Conservation (phyloP, 2,888 invertebrate genomes). For the Hymenopus coronatus region DNA sequence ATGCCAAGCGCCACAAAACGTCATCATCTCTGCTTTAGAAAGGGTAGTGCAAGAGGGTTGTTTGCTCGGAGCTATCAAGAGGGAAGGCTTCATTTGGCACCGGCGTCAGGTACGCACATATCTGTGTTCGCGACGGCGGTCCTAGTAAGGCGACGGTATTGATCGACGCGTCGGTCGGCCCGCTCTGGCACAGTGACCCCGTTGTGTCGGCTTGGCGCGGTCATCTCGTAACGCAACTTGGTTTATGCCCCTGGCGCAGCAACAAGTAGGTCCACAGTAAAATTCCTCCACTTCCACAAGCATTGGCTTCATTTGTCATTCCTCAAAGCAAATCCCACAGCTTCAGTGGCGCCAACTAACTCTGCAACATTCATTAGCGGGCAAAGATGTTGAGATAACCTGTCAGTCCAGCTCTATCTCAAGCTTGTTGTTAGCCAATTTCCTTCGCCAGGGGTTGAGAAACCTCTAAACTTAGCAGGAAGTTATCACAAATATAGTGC, state of each 20-base stretch:
- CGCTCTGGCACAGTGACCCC: neutral
- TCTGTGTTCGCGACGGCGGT: neutral
- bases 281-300: neutral
- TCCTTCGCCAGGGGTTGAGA: too few relatives aligned
- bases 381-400: too few relatives aligned
- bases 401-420: too few relatives aligned
- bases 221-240: neutral
- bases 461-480: too few relatives aligned
- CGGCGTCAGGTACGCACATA: neutral
- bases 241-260: neutral
- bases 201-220: neutral
- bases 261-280: neutral
- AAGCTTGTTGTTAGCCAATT: too few relatives aligned
- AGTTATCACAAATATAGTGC: too few relatives aligned
- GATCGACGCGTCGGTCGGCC: neutral
- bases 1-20: too few relatives aligned
- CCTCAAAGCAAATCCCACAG: neutral
- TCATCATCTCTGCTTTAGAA: too few relatives aligned
- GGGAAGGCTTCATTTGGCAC: neutral
- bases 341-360: too few relatives aligned
- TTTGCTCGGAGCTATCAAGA: too few relatives aligned
- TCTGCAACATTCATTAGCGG: too few relatives aligned
- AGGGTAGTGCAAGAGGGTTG: too few relatives aligned
- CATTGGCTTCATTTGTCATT: neutral
- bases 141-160: neutral